Evolutionary conservation across 2,888 invertebrate species (phyloP).

Genomic region (Drosophila meridiana): DNA sequence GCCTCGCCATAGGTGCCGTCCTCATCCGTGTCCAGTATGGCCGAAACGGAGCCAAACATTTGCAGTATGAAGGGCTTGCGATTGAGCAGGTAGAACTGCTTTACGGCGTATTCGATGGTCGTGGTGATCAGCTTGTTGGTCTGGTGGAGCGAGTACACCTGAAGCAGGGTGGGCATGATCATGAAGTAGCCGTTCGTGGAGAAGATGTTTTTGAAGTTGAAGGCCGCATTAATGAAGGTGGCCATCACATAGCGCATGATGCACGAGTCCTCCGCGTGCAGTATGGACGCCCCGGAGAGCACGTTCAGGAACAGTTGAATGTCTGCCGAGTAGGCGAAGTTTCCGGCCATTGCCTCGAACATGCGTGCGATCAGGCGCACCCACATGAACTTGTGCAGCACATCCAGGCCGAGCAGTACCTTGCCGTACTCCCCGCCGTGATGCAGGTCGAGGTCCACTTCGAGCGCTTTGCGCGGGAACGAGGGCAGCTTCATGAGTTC

Average conservation of each 20-base stretch:
- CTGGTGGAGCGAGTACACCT: slow-evolving; percentile 98
- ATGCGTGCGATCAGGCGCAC: slow-evolving; percentile 97
- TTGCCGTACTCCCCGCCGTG: slow-evolving; percentile 95
- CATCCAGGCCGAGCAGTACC: slow-evolving; percentile 95
- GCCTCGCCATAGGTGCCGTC: slow-evolving; percentile 95
- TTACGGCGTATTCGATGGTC: slow-evolving; percentile 98
- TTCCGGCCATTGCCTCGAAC: slow-evolving; percentile 99
- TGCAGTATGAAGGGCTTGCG: slow-evolving; percentile 99
- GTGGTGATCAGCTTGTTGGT: slow-evolving; percentile 97
- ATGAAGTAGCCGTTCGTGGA: slow-evolving; percentile 98
- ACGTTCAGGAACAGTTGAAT: slow-evolving; percentile 99
- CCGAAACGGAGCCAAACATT: slow-evolving; percentile 99
- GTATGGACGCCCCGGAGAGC: slow-evolving; percentile 96
- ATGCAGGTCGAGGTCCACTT: slow-evolving; percentile 97
- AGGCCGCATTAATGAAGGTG: slow-evolving; percentile 98
- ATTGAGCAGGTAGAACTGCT: slow-evolving; percentile 99
- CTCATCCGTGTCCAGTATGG: slow-evolving; percentile 96
- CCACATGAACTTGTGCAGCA: slow-evolving; percentile 99
- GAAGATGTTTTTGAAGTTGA: slow-evolving; percentile 99
- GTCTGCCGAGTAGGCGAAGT: slow-evolving; percentile 98
- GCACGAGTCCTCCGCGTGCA: slow-evolving; percentile 98
- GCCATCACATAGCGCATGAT: slow-evolving; percentile 98
- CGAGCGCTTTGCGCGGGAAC: slow-evolving; percentile 98
- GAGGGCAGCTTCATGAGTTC: slow-evolving; percentile 99
- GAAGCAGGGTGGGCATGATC: slow-evolving; percentile 98